phyloP scores from a whole-genome alignment of 2,888 invertebrate species.

The Rhaphigaster nebulosa region DNA sequence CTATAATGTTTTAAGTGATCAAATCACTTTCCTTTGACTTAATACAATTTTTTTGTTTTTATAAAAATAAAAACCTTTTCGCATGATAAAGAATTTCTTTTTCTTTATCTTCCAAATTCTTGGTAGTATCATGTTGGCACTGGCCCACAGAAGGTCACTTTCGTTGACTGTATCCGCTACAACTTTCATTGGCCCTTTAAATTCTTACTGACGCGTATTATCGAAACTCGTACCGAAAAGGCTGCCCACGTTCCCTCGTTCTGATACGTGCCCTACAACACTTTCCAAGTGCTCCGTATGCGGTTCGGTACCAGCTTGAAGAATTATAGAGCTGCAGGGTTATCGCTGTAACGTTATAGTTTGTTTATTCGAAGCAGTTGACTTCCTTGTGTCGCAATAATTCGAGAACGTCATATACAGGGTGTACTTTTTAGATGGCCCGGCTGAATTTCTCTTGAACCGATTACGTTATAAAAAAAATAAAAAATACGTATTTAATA shows the following conservation, averaged over 20 bases:
- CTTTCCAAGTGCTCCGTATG: slow-evolving; percentile 23
- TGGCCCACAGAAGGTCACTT: background rate
- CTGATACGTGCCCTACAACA: background rate
- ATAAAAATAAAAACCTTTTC: too few species aligned
- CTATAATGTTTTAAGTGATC: too few species aligned
- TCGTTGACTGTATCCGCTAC: slow-evolving; percentile 26
- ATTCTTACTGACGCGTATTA: background rate
- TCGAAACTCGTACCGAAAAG: slow-evolving; percentile 7
- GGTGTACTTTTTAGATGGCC: too few species aligned
- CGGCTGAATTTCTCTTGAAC: too few species aligned
- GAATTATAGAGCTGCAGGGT: background rate
- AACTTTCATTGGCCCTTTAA: slow-evolving; percentile 41
- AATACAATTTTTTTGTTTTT: too few species aligned
- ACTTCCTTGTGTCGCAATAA: background rate
- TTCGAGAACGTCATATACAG: background rate
- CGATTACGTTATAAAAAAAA: too few species aligned
- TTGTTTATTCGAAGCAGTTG: background rate
- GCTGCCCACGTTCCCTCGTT: background rate
- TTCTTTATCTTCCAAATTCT: background rate
- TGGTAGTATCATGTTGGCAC: background rate
- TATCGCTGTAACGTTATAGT: background rate
- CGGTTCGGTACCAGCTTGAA: background rate
- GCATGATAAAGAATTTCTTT: too few species aligned
- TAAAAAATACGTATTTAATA: too few species aligned
- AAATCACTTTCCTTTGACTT: too few species aligned